Evolutionary conservation across 2,888 invertebrate genomes (phyloP), one percentile per base, ranked within the genome.

Genomic region (Hydriomena furcata): DNA sequence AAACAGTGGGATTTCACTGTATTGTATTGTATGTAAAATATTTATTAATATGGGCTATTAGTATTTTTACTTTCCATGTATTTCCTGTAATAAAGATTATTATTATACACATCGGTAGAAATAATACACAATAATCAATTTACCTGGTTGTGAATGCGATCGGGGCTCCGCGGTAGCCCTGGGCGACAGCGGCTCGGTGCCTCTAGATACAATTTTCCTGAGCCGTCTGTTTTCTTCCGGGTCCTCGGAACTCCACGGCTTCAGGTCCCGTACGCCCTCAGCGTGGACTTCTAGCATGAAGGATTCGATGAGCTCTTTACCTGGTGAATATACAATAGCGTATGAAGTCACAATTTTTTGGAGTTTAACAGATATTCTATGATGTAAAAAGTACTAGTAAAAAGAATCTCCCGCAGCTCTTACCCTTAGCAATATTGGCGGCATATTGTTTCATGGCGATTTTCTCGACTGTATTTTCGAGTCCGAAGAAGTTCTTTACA

Each of bases 391-490:
- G n/a, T n/a, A n/a, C n/a, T n/a, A n/a, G n/a, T 4, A 17, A 17
- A 31, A 20, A 12, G 7, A 6, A 7, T 20, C 8, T 13, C 6
- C 17, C 4, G 7, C 7, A 36, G n/a, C n/a, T n/a, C 58, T 44
- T 66, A 92, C 93, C 91, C 79, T 92, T 97, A 38, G 95, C 93
- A 64, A 97, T 94, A 76, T 96, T 97, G 35, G 94, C 92, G 2
- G 97, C 95, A 76, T 98, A 98, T 75, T 98, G 98, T 74, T 98
- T 98, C 94, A 98, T 98, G 37, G 98, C 97, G 68, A 98, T 93
- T 82, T 98, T 98, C 86, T 98, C 98, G 73, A 98, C 97, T 0
- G 97, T 95, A 76, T 93, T 95, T 87, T 98, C 98, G 71, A 98
- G 95, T 0, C 98, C 98, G 84, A 98, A 98, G 88, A 98, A 98